These are phyloP conservation scores for Nyctibius bracteatus DNA, from an alignment of 2,113 vertebrate genomes.

Conservation along the genomic window DNA sequence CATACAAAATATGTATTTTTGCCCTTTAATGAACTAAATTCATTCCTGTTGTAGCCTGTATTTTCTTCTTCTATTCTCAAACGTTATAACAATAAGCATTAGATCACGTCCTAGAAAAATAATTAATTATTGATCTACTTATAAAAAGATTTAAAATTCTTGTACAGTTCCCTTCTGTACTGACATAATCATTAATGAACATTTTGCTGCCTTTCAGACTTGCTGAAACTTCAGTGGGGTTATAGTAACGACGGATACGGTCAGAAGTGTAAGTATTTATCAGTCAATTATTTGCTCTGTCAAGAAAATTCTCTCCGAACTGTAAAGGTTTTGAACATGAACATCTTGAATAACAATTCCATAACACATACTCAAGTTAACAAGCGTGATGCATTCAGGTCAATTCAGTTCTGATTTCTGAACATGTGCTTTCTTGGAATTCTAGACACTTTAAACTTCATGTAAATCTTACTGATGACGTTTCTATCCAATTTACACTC, in stretches of 20 bases:
- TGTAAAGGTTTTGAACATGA: neutral
- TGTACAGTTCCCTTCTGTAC: neutral
- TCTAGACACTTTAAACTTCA: neutral
- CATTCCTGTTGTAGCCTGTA: neutral
- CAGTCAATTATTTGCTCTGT: conserved; percentile 11
- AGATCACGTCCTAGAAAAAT: neutral
- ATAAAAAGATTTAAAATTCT: neutral
- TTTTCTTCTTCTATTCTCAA: neutral
- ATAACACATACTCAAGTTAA: neutral
- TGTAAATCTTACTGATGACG: neutral
- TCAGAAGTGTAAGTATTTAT: neutral
- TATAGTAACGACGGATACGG: neutral
- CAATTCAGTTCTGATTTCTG: neutral
- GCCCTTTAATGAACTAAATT: neutral
- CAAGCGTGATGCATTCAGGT: neutral
- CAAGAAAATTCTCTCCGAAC: neutral
- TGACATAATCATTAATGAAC: neutral
- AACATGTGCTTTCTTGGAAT: neutral
- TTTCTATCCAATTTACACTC: neutral
- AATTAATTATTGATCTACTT: neutral
- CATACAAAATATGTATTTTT: neutral
- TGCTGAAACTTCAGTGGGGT: neutral
- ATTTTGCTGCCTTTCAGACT: neutral
- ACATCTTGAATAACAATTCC: neutral
- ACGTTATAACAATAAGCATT: neutral